These are phyloP conservation scores for Centrocercus urophasianus DNA, from an alignment of 2,113 vertebrate species.

Conservation along the genomic window DNA sequence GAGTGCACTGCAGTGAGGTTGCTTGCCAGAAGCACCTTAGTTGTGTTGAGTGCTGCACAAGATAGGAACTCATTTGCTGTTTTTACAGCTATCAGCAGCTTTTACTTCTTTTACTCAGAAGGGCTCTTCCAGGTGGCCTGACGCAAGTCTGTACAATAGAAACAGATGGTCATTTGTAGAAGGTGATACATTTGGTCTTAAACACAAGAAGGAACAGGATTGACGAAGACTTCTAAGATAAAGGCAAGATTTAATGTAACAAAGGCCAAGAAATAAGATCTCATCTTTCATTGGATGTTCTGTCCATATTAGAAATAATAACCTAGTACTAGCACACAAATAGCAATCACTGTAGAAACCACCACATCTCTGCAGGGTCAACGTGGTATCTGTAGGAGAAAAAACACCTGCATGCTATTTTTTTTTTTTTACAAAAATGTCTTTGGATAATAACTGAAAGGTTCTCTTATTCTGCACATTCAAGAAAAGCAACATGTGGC, in stretches of 20 bases:
- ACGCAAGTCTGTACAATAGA: background rate
- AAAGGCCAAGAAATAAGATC: background rate
- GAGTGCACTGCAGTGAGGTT: background rate
- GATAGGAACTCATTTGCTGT: background rate
- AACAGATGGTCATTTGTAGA: background rate
- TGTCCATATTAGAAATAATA: background rate
- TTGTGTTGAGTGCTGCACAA: background rate
- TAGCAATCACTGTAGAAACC: background rate
- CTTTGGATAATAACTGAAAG: background rate
- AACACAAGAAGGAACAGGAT: background rate
- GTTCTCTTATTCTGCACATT: background rate
- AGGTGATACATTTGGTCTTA: background rate
- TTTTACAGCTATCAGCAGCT: slow-evolving; percentile 5
- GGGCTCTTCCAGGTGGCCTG: background rate
- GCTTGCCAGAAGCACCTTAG: background rate
- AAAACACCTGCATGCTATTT: no score
- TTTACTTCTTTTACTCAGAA: slow-evolving; percentile 4
- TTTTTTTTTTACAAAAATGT: background rate
- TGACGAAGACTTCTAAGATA: background rate
- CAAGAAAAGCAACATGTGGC: background rate
- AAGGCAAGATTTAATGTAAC: background rate
- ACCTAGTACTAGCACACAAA: background rate
- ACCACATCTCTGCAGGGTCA: background rate
- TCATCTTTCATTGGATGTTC: background rate
- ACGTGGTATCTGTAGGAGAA: background rate